These are phyloP conservation scores for Hyposoter didymator DNA, from an alignment of 2,888 invertebrate species.

Conservation along the genomic window DNA sequence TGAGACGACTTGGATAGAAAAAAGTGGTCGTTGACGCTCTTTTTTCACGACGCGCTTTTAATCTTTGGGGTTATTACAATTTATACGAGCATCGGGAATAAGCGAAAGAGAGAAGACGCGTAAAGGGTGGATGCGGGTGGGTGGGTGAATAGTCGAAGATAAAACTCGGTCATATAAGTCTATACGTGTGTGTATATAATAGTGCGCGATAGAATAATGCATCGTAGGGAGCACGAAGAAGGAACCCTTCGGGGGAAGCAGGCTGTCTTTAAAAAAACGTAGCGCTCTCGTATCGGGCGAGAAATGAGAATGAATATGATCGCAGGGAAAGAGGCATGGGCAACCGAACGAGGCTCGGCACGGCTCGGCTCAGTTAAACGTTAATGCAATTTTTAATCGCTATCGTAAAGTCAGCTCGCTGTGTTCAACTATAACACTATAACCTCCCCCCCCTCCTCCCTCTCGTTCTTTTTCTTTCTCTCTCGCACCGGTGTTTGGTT, in stretches of 20 bases:
- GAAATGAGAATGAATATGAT: conserved; percentile 55
- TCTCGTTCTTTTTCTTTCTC: neutral
- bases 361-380: conserved; percentile 65
- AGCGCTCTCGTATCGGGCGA: conserved; percentile 44
- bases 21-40: neutral
- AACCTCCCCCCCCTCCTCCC: neutral
- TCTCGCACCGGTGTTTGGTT: conserved; percentile 34
- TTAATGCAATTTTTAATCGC: conserved; percentile 83
- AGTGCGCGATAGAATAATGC: conserved; percentile 47
- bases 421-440: conserved; percentile 71
- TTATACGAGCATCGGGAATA: conserved; percentile 59
- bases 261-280: conserved; percentile 55
- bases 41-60: conserved; percentile 43
- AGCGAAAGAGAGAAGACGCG: conserved; percentile 24
- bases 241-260: conserved; percentile 45
- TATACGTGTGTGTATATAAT: conserved; percentile 47
- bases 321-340: conserved; percentile 7
- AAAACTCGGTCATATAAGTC: conserved; percentile 51
- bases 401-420: conserved; percentile 78
- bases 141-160: conserved; percentile 51
- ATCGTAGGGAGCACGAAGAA: conserved; percentile 21
- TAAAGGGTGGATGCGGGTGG: neutral
- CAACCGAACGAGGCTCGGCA: conserved; percentile 38
- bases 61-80: conserved; percentile 52
- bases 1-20: neutral